Percentiles rank a stretch among this genome's conserved stretches.
Conservation (phyloP, 2,113 vertebrate species). For the Apodemus sylvaticus region DNA sequence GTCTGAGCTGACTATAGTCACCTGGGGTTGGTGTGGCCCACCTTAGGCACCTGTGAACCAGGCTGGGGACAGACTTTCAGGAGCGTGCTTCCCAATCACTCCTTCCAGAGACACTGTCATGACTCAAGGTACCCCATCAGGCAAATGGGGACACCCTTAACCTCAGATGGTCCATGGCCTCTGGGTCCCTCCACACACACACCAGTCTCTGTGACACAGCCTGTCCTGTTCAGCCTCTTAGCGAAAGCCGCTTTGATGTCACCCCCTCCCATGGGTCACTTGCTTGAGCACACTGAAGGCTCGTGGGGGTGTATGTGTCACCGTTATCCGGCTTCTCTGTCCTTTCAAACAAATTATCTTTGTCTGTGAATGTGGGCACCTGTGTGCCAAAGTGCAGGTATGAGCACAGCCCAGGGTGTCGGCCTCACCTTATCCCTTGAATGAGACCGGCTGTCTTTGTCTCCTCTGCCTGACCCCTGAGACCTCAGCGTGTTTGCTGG, state of each 20-base stretch:
- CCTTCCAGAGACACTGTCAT: background rate
- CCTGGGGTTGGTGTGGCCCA: background rate
- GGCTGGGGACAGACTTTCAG: background rate
- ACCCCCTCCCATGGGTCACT: rapidly evolving
- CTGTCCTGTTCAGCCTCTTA: background rate
- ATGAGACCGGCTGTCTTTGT: background rate
- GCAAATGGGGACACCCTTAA: rapidly evolving
- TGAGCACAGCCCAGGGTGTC: background rate
- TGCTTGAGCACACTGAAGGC: background rate
- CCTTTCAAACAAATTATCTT: background rate
- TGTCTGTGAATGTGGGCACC: background rate
- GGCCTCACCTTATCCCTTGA: background rate
- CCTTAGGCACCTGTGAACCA: background rate
- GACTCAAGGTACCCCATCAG: too few relatives aligned
- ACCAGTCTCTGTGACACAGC: background rate
- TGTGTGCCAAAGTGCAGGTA: background rate
- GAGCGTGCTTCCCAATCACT: rapidly evolving
- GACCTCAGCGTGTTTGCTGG: background rate
- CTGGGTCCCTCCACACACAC: background rate
- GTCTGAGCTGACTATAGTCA: background rate
- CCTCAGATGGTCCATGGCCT: background rate
- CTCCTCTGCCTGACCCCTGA: background rate
- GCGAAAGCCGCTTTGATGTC: background rate
- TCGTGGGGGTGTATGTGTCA: too few relatives aligned
- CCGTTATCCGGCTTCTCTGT: background rate